Evolutionary conservation across 2,888 invertebrate genomes (phyloP), one percentile per base, ranked within the genome.

Genomic region (Drosophila gaucha): DNA sequence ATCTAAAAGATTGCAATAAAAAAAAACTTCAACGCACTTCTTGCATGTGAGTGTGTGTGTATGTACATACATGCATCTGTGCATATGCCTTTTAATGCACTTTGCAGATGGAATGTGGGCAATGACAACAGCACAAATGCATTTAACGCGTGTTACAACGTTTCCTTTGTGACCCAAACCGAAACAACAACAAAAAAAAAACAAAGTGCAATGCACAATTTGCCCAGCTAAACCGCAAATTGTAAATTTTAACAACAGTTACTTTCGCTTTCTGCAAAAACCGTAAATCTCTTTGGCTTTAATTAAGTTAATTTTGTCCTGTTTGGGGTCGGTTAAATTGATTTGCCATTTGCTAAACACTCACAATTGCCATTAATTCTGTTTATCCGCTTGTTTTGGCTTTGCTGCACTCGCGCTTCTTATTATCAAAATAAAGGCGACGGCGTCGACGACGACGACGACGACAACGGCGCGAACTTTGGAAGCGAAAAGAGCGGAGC

Each of bases 161-260:
- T 60, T 60, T 75, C 72, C 76, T 73, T 73, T 73, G 72, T 76
- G 67, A 46, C 44, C 41, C 47, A 47, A 57, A 50, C 41, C 33
- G 22, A 70, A 50, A 49, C 38, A 43, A 6, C 22, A n/a, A n/a
- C 22, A 26, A 24, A 22, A 31, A 14, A 22, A 47, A 30, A 33
- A 35, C 33, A 20, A 22, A 31, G 35, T 52, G 28, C 47, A 56
- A 33, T 39, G 30, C 57, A 64, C 22, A 71, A 39, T 58, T 38
- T 30, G 44, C 54, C 47, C 22, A 30, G 41, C 51, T 6, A 35
- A 63, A 38, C 41, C 36, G 28, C 39, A 68, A 39, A 28, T 49
- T 18, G 10, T 49, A 26, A 18, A 57, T 50, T 39, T 36, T 20
- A 55, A 43, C 70, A 72, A 39, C 41, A 28, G 28, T 35, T 66